A percentile compares a stretch with the other conserved stretches of the same genome.
Evolutionary conservation across 2,113 vertebrate genomes (phyloP).

Genomic region (Cyprinodon variegatus): DNA sequence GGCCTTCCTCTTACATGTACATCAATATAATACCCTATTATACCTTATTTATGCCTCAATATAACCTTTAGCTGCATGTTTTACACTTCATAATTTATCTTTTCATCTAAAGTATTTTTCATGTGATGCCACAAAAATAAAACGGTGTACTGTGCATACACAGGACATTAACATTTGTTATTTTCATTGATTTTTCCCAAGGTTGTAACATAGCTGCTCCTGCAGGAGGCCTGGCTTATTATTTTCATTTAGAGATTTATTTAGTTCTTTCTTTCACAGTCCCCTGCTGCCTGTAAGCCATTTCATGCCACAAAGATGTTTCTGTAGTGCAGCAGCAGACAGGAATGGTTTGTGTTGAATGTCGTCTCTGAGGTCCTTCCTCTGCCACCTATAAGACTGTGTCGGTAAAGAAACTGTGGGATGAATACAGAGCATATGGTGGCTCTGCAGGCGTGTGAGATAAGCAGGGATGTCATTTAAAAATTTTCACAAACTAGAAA

Average conservation of each 20-base stretch:
- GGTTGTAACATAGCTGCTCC: not conserved
- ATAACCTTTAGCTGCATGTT: not conserved
- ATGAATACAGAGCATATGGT: constrained; percentile 52
- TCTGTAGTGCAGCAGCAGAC: constrained; percentile 27
- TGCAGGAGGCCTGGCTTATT: constrained; percentile 26
- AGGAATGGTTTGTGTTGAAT: constrained; percentile 7
- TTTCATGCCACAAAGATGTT: constrained; percentile 28
- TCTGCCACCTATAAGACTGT: not conserved
- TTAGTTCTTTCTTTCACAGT: constrained; percentile 19
- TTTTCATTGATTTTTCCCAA: not conserved
- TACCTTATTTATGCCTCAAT: no score
- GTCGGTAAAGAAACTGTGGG: not conserved
- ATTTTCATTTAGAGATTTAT: constrained; percentile 39
- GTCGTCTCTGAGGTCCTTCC: not conserved
- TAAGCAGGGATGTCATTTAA: constrained; percentile 25
- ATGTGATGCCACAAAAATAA: not conserved
- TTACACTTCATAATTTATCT: not conserved
- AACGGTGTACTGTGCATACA: not conserved
- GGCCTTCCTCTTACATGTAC: no score
- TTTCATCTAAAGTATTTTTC: not conserved
- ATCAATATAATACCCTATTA: no score
- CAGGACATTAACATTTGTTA: not conserved
- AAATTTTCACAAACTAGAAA: constrained; percentile 1
- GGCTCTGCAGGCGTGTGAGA: constrained; percentile 39
- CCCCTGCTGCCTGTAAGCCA: constrained; percentile 25